Evolutionary conservation across 2,113 vertebrate species (phyloP).

Genomic region (Phainopepla nitens): DNA sequence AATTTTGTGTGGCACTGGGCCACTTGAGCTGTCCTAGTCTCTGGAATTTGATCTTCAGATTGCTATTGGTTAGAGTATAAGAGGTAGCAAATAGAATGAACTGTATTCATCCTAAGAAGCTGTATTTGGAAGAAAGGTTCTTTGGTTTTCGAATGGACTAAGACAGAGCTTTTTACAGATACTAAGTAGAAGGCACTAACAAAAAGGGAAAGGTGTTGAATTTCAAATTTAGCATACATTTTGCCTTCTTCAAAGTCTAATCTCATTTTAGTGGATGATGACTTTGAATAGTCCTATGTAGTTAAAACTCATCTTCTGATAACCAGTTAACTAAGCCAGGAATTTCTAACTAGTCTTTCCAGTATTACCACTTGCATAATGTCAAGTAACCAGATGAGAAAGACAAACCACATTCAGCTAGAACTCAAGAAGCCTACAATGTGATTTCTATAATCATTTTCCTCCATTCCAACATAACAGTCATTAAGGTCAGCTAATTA

Average conservation of each 20-base stretch:
- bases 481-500: background rate
- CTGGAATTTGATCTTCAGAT: background rate
- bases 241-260: background rate
- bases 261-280: background rate
- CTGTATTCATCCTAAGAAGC: background rate
- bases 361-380: background rate
- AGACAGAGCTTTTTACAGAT: background rate
- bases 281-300: background rate
- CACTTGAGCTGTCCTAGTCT: background rate
- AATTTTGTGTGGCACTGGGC: background rate
- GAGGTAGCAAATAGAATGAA: background rate
- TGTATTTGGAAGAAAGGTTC: background rate
- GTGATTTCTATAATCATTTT: background rate
- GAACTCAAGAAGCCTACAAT: background rate
- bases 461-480: background rate
- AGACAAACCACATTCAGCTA: background rate
- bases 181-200: background rate
- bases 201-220: background rate
- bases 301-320: background rate
- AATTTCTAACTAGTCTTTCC: background rate
- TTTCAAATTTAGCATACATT: background rate
- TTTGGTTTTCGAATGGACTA: background rate
- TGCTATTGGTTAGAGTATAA: background rate
- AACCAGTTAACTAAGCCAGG: background rate
- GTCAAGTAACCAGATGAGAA: background rate